Percentiles rank a stretch among this genome's conserved stretches.
Evolutionary conservation across 2,797 vertebrate genomes (phyloP).

Genomic region (Catostomus latipinnis): DNA sequence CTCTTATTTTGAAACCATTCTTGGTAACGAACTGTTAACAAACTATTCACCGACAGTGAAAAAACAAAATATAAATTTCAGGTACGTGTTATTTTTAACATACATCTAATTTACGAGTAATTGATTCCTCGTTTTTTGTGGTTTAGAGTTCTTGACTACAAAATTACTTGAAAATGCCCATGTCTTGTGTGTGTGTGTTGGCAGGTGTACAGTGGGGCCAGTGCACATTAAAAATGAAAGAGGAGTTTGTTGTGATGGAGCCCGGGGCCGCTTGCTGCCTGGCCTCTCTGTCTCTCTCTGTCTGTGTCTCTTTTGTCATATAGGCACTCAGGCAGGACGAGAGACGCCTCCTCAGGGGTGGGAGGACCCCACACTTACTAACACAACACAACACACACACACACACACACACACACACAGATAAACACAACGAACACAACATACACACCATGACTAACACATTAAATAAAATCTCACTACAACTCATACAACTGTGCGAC

Average conservation of each 20-base stretch:
- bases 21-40: too few relatives aligned
- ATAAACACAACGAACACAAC: background rate
- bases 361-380: background rate
- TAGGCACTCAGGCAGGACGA: slow-evolving; percentile 47
- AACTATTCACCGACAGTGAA: too few relatives aligned
- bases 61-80: too few relatives aligned
- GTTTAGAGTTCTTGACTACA: too few relatives aligned
- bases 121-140: too few relatives aligned
- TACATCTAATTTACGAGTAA: too few relatives aligned
- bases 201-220: slow-evolving; percentile 56
- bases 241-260: slow-evolving; percentile 46
- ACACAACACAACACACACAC: background rate
- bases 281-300: slow-evolving; percentile 38
- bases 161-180: too few relatives aligned
- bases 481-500: background rate
- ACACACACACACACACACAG: background rate
- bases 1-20: too few relatives aligned
- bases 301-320: slow-evolving; percentile 57
- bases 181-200: slow-evolving; percentile 36
- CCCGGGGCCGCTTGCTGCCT: slow-evolving; percentile 45
- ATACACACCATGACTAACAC: too few relatives aligned
- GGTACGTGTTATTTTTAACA: too few relatives aligned
- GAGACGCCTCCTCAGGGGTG: slow-evolving; percentile 26
- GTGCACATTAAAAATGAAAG: slow-evolving; percentile 52
- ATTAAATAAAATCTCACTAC: too few relatives aligned